Conservation (phyloP, 2,113 vertebrate genomes). For the Callocephalon fimbriatum region DNA sequence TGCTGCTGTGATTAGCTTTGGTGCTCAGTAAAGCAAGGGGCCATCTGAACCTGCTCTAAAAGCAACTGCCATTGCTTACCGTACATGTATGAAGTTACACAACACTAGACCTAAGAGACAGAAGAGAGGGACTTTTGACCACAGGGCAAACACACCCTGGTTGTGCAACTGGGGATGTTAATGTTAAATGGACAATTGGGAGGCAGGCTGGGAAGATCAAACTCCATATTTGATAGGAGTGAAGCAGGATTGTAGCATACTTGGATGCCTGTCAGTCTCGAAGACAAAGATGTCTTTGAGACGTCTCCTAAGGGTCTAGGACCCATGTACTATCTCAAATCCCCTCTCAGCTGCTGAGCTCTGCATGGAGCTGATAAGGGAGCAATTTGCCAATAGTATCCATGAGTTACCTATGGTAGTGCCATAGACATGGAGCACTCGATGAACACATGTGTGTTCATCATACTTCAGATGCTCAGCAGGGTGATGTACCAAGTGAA, state of each 20-base stretch:
- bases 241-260: neutral
- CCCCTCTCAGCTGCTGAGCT: neutral
- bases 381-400: neutral
- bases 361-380: neutral
- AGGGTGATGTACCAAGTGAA: neutral
- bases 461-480: fast-evolving
- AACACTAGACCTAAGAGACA: neutral
- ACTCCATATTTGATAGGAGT: neutral
- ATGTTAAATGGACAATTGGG: neutral
- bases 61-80: fast-evolving
- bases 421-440: neutral
- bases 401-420: too few relatives aligned
- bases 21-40: neutral
- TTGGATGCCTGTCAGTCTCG: too few relatives aligned
- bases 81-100: fast-evolving
- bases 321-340: fast-evolving
- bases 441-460: fast-evolving
- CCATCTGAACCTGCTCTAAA: neutral
- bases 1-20: neutral
- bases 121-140: neutral
- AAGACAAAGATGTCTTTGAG: neutral
- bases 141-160: neutral
- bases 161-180: neutral
- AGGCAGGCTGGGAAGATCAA: neutral
- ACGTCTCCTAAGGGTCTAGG: neutral